Base-by-base conservation (phyloP, 2,888 invertebrate genomes). In the Limenitis arthemis region DNA sequence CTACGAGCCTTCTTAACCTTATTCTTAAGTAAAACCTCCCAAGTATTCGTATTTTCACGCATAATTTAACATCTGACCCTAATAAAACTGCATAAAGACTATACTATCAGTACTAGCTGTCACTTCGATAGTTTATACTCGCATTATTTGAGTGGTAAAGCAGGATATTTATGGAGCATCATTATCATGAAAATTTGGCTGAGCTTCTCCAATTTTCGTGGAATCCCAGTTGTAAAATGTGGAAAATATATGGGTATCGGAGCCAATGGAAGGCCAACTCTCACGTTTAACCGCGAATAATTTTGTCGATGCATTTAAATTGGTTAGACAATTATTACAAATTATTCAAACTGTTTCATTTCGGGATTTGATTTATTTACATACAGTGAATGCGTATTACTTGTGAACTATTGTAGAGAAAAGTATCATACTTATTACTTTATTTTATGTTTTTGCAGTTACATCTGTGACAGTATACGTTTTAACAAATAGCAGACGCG, bases 251-350 rank as follows among this genome's bases (percentile, higher is more conserved):
- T 57, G 59, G 60, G 61, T 64, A 64, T 59, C 60, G 61, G 55
- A 56, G 55, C 60, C 54, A 41, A 55, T 55, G 53, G 56, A 60
- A 49, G 57, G 51, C 53, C 44, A 61, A 58, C 50, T 54, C 44
- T 51, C 9, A 54, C 55, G 48, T 51, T 59, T 61, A 55, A 61
- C 59, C 61, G 53, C 54, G 59, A 5, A 7, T 8, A 58, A 61
- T 61, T 60, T 58, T 61, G 61, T 58, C 59, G 64, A 67, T 72
- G 68, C 66, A 70, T 70, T 72, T 67, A 68, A 46, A 12, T 38
- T n/a, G 34, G 8, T 36, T 36, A 44, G 29, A 36, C 11, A n/a
- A 29, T 8, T 6, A 34, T 34, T 30, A 29, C 30, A 36, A 11
- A 29, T 11, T 34, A n/a, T 29, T 34, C 5, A 1, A 34, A 33